Conservation (phyloP, 2,888 invertebrate species). For the Hesperia comma region DNA sequence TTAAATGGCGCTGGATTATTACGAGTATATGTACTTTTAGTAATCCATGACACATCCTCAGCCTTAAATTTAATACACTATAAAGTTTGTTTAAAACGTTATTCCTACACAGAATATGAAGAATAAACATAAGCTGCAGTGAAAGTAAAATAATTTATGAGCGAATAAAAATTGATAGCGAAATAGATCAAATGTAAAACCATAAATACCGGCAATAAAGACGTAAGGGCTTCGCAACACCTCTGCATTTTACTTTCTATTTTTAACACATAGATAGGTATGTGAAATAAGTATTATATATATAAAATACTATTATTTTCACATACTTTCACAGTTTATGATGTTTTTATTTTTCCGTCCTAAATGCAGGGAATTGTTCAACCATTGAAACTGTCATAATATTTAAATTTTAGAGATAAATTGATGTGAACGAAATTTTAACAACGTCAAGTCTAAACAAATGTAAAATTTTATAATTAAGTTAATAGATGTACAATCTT, state of each 20-base stretch:
- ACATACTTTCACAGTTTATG: constrained; percentile 8
- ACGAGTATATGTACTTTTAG: too few species aligned
- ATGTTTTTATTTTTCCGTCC: background rate
- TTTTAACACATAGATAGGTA: constrained; percentile 22
- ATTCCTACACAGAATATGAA: background rate
- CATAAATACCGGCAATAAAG: constrained; percentile 30
- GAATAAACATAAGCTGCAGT: constrained; percentile 26
- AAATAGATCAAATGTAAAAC: constrained; percentile 33
- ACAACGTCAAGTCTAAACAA: too few species aligned
- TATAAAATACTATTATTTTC: too few species aligned
- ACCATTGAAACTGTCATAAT: too few species aligned
- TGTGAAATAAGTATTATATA: constrained; percentile 16
- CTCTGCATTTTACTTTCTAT: constrained; percentile 24
- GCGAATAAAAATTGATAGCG: constrained; percentile 33
- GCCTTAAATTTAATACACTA: too few species aligned
- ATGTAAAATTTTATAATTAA: too few species aligned
- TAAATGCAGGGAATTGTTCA: too few species aligned
- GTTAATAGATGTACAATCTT: too few species aligned
- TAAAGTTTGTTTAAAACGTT: background rate
- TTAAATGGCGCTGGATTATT: too few species aligned
- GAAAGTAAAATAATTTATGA: constrained; percentile 34
- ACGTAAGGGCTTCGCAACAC: constrained; percentile 30
- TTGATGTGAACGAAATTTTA: too few species aligned
- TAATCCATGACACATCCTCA: too few species aligned
- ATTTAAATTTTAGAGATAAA: too few species aligned